Conservation (phyloP, 1,140 invertebrate genomes). For the Hylaeus anthracinus region DNA sequence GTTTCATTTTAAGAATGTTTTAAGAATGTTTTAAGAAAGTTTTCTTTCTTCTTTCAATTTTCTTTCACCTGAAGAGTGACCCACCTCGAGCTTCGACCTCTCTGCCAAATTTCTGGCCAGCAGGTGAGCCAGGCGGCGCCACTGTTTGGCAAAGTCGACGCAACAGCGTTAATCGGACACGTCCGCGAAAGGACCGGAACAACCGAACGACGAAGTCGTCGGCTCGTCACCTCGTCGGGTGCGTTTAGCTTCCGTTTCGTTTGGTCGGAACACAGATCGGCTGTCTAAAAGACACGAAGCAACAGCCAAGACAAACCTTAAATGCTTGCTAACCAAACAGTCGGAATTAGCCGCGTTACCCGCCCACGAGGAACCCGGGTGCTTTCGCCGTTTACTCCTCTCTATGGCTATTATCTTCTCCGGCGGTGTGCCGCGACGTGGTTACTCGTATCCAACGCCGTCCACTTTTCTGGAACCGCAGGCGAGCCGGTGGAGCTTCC, state of each 20-base stretch:
- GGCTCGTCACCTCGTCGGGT: conserved; percentile 74
- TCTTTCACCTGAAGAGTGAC: no score
- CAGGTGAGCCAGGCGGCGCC: no score
- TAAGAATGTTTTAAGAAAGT: no score
- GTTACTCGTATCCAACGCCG: conserved; percentile 15
- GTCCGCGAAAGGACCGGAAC: conserved; percentile 11
- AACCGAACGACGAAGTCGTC: conserved; percentile 62
- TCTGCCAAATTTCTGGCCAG: no score
- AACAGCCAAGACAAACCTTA: conserved; percentile 81
- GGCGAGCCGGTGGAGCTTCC: not conserved
- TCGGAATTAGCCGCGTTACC: conserved; percentile 79
- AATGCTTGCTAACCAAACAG: conserved; percentile 81
- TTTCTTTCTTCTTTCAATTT: no score
- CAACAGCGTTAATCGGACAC: conserved; percentile 4
- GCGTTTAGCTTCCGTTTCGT: conserved; percentile 77
- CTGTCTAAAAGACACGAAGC: conserved; percentile 81
- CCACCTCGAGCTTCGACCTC: no score
- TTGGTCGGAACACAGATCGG: conserved; percentile 80
- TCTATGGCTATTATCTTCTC: conserved; percentile 69
- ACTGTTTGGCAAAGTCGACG: not conserved
- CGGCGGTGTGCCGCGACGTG: conserved; percentile 1
- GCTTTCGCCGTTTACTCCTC: conserved; percentile 72
- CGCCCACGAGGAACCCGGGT: conserved; percentile 67
- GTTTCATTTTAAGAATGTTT: no score
- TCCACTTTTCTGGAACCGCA: conserved; percentile 15